phyloP scores from a whole-genome alignment of 1,140 invertebrate genomes.

The Sipha flava region DNA sequence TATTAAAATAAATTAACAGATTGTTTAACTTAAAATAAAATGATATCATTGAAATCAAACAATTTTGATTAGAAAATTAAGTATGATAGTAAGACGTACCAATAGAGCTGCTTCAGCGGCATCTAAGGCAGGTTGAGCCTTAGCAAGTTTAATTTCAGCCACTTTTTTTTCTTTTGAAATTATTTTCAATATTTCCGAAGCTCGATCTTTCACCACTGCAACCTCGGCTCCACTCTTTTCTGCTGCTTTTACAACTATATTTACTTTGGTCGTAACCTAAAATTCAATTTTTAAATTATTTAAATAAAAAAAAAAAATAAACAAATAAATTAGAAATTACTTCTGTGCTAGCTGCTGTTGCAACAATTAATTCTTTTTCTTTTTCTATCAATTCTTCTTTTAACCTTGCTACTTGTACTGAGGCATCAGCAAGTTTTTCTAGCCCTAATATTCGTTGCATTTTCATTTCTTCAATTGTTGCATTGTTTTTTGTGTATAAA shows the following conservation, averaged over 20 bases:
- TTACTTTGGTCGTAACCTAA: conserved; percentile 70
- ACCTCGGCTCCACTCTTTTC: conserved; percentile 86
- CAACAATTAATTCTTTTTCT: conserved; percentile 82
- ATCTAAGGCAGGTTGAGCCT: conserved; percentile 80
- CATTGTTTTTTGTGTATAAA: conserved; percentile 79
- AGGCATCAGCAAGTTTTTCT: conserved; percentile 89
- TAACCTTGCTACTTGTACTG: conserved; percentile 77
- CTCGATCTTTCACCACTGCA: conserved; percentile 84
- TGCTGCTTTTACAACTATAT: conserved; percentile 85
- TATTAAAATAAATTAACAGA: too few relatives aligned
- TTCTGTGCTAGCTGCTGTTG: conserved; percentile 78
- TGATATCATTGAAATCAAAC: too few relatives aligned
- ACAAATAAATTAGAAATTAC: too few relatives aligned
- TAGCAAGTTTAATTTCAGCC: conserved; percentile 83
- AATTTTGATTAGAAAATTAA: too few relatives aligned
- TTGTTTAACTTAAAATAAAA: too few relatives aligned
- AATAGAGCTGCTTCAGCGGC: conserved; percentile 86
- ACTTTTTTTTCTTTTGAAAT: conserved; percentile 88
- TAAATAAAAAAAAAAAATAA: too few relatives aligned
- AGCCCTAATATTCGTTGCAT: conserved; percentile 80
- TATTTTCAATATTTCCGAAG: conserved; percentile 77
- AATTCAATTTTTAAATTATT: background rate
- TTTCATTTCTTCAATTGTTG: conserved; percentile 80
- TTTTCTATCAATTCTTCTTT: conserved; percentile 87
- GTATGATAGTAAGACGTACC: conserved; percentile 41